These are phyloP conservation scores for Papilio gigon DNA, from an alignment of 2,888 invertebrate species.

Conservation along the genomic window DNA sequence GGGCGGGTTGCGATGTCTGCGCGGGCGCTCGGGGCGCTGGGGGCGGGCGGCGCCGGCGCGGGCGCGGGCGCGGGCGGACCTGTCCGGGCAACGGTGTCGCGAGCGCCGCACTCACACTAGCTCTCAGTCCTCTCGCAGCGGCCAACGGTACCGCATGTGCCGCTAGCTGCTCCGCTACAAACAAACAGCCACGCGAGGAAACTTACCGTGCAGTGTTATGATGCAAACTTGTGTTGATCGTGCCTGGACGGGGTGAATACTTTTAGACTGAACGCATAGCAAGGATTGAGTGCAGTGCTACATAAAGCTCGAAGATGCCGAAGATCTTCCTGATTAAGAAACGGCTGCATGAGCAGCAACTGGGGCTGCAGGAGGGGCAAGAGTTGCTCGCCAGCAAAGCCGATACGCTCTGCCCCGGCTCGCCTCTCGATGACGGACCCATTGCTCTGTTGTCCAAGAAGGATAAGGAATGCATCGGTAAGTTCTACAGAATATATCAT, in stretches of 20 bases:
- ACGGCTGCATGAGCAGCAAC: conserved; percentile 95
- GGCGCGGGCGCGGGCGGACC: conserved; percentile 77
- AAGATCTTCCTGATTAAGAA: conserved; percentile 96
- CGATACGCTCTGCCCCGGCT: conserved; percentile 84
- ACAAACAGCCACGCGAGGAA: conserved; percentile 76
- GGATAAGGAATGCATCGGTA: conserved; percentile 73
- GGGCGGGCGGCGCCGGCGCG: conserved; percentile 52
- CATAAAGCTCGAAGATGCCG: conserved; percentile 86
- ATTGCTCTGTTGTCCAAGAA: conserved; percentile 84
- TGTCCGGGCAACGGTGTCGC: conserved; percentile 78
- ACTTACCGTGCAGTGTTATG: conserved; percentile 77
- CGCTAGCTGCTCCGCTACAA: conserved; percentile 74
- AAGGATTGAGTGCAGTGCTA: conserved; percentile 77
- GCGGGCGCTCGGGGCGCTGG: conserved; percentile 58
- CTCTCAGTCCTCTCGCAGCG: conserved; percentile 80
- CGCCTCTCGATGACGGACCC: conserved; percentile 82
- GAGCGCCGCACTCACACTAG: conserved; percentile 68
- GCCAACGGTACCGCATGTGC: conserved; percentile 81
- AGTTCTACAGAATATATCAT: conserved; percentile 52
- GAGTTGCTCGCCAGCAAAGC: conserved; percentile 86
- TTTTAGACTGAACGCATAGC: conserved; percentile 73
- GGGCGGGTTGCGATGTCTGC: conserved; percentile 61
- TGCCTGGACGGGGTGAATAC: conserved; percentile 59
- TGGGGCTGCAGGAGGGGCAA: conserved; percentile 91
- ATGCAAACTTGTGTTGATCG: conserved; percentile 70